Evolutionary conservation across 2,888 invertebrate species (phyloP), one percentile per base, ranked within the genome.

Genomic region (Anagyrus pseudococci): DNA sequence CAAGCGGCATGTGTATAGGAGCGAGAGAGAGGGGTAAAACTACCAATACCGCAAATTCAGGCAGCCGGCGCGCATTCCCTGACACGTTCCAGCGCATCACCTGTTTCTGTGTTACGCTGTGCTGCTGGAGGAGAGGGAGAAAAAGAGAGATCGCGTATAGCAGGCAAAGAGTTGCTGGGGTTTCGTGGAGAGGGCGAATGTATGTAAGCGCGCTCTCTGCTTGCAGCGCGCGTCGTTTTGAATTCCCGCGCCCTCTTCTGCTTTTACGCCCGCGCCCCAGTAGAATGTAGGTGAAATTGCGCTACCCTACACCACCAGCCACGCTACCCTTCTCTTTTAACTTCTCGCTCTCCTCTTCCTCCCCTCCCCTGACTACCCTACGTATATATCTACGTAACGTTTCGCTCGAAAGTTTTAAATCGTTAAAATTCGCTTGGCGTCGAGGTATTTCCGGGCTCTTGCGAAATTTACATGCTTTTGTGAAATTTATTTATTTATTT

Each of bases 81-180:
- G 68, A 69, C 72, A 70, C 72, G 68, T 71, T 73, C 69, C 71
- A 55, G 64, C 61, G 61, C 67, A 72, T 69, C 72, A 70, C 70
- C 72, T 70, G 58, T 58, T 64, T 57, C 55, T 48, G 17, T 49
- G 29, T 3, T 19, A 33, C 23, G 62, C n/a, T n/a, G n/a, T 41
- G 25, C 10, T 41, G 26, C 40, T 8, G 26, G 25, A 54, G 15
- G 46, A 40, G 46, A 26, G 13, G 23, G 25, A 40, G 25, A 48
- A 25, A 19, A n/a, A n/a, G n/a, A n/a, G n/a, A n/a, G n/a, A n/a
- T n/a, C n/a, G n/a, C n/a, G n/a, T n/a, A n/a, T n/a, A n/a, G n/a
- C n/a, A n/a, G n/a, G n/a, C n/a, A n/a, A n/a, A n/a, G n/a, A n/a
- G n/a, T 4, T 19, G n/a, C 17, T 41, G 40, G 4, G 33, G 3